A percentile compares a stretch with the other conserved stretches of the same genome.
These are phyloP conservation scores for Lithobius niger DNA, from an alignment of 1,140 invertebrate species.

Conservation along the genomic window DNA sequence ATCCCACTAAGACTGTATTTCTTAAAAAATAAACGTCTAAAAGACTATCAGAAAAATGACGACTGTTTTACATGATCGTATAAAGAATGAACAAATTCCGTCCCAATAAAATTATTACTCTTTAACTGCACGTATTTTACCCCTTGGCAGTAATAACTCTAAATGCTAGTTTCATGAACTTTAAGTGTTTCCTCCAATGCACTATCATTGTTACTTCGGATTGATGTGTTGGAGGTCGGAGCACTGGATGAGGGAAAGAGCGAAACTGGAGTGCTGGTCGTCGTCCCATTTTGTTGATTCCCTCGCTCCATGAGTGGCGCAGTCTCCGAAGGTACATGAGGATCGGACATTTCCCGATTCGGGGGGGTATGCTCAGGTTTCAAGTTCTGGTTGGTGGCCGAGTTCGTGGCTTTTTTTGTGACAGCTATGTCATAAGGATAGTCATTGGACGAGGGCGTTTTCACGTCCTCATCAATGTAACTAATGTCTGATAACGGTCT, in stretches of 20 bases:
- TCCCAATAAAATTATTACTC: not conserved
- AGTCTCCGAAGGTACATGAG: constrained; percentile 14
- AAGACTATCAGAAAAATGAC: not conserved
- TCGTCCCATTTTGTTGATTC: constrained; percentile 17
- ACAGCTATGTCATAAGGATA: constrained; percentile 17
- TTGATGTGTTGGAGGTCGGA: constrained; percentile 37
- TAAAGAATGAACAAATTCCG: not conserved
- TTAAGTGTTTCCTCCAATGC: not conserved
- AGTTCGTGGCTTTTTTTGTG: constrained; percentile 6
- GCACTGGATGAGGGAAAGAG: constrained; percentile 8
- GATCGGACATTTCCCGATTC: constrained; percentile 6
- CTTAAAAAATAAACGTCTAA: not conserved
- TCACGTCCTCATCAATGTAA: constrained; percentile 75
- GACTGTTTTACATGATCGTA: not conserved
- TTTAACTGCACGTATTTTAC: not conserved
- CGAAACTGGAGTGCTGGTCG: constrained; percentile 13
- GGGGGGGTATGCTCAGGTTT: constrained; percentile 3
- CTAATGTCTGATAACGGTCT: constrained; percentile 75
- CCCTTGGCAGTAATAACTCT: constrained; percentile 2
- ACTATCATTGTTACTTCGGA: constrained; percentile 1
- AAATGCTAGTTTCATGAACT: constrained; percentile 57
- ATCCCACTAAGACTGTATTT: no score
- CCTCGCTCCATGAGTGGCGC: constrained; percentile 17
- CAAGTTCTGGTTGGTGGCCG: not conserved
- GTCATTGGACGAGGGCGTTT: constrained; percentile 38